A percentile compares a stretch with the other conserved stretches of the same genome.
Evolutionary conservation across 1,140 invertebrate species (phyloP).

Genomic region (Meloidogyne chitwoodi): DNA sequence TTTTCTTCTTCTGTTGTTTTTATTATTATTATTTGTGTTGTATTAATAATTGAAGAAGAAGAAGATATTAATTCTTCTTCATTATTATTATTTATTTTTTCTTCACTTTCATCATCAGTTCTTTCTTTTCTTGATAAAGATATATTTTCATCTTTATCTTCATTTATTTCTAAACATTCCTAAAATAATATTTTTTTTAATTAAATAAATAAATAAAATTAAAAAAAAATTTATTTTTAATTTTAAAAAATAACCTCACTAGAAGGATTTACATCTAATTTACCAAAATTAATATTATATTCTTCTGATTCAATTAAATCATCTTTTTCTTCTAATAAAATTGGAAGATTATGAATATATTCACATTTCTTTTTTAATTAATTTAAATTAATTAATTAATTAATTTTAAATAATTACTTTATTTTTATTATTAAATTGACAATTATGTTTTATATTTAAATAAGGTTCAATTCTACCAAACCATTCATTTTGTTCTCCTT

Average conservation of each 20-base stretch:
- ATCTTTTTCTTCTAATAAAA: neutral
- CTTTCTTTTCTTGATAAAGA: neutral
- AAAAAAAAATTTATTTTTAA: neutral
- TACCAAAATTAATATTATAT: neutral
- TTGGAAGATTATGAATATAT: neutral
- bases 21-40: no score
- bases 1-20: neutral
- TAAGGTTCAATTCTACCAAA: neutral
- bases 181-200: neutral
- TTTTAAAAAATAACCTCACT: neutral
- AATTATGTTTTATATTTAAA: neutral
- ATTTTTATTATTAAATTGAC: neutral
- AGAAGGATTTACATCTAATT: neutral
- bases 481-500: neutral
- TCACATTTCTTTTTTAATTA: neutral
- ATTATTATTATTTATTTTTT: neutral
- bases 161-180: neutral
- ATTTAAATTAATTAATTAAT: neutral
- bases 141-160: neutral
- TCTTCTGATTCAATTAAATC: neutral
- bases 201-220: neutral
- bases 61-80: neutral
- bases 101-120: neutral
- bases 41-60: neutral
- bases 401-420: neutral